phyloP scores from a whole-genome alignment of 2,797 vertebrate species.

The Paguma larvata region DNA sequence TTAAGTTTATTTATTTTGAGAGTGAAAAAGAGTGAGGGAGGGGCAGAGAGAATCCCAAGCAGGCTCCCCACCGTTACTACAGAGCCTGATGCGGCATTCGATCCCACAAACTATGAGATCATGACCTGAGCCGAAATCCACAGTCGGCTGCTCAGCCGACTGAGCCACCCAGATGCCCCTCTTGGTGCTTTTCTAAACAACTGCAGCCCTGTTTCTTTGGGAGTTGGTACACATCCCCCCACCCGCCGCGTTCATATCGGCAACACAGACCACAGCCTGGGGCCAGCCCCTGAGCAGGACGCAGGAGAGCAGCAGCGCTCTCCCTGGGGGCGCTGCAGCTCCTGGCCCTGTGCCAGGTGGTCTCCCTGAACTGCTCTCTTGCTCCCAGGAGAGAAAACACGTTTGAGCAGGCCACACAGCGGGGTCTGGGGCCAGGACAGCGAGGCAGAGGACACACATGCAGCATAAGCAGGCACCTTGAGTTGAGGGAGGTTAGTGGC shows the following conservation, averaged over 20 bases:
- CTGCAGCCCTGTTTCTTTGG: neutral
- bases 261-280: neutral
- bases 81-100: too few relatives aligned
- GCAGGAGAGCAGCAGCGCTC: too few relatives aligned
- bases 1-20: too few relatives aligned
- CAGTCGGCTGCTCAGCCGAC: too few relatives aligned
- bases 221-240: neutral
- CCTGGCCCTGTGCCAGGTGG: neutral
- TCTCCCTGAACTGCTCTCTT: neutral
- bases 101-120: too few relatives aligned
- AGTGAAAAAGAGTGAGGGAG: too few relatives aligned
- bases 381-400: neutral
- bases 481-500: slow-evolving; percentile 97
- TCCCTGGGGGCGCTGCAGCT: neutral
- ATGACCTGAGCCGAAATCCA: too few relatives aligned
- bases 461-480: slow-evolving; percentile 87
- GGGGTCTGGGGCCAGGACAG: neutral
- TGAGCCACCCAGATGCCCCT: too few relatives aligned
- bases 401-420: neutral
- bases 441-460: accelerated
- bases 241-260: neutral
- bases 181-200: neutral
- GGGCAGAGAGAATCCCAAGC: too few relatives aligned
- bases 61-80: too few relatives aligned
- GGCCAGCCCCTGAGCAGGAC: neutral